These are phyloP conservation scores for Loripinus fragilis DNA, from an alignment of 2,888 invertebrate species.

Conservation along the genomic window DNA sequence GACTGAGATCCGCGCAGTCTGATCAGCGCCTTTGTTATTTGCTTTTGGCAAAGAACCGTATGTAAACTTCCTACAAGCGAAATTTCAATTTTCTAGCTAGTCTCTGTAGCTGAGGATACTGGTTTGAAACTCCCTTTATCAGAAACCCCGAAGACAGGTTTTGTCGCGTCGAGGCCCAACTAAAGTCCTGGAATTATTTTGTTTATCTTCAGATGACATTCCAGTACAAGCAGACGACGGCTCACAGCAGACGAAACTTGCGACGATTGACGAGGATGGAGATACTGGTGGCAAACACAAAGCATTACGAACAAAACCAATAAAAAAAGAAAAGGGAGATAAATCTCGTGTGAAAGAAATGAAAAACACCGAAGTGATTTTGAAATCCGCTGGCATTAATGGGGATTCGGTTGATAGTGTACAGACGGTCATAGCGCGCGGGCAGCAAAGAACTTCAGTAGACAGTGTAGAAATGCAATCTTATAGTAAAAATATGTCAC, in stretches of 20 bases:
- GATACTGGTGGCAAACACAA: conserved; percentile 43
- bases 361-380: conserved; percentile 51
- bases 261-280: conserved; percentile 65
- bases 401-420: conserved; percentile 65
- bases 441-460: conserved; percentile 60
- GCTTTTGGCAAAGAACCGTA: too few species aligned
- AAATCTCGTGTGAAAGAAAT: conserved; percentile 57
- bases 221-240: conserved; percentile 60
- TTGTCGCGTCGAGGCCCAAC: too few species aligned
- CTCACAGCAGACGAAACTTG: conserved; percentile 45
- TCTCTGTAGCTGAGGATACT: too few species aligned
- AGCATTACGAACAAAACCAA: conserved; percentile 41
- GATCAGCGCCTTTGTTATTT: too few species aligned
- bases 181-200: too few species aligned
- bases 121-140: too few species aligned
- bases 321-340: conserved; percentile 61
- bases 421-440: conserved; percentile 59
- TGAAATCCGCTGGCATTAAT: conserved; percentile 43
- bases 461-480: conserved; percentile 66
- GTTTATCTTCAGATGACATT: conserved; percentile 68
- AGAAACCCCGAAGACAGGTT: too few species aligned
- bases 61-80: too few species aligned
- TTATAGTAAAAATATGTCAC: conserved; percentile 44
- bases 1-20: too few species aligned
- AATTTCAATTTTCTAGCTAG: too few species aligned